Evolutionary conservation across 2,113 vertebrate genomes (phyloP).

Genomic region (Apus apus): DNA sequence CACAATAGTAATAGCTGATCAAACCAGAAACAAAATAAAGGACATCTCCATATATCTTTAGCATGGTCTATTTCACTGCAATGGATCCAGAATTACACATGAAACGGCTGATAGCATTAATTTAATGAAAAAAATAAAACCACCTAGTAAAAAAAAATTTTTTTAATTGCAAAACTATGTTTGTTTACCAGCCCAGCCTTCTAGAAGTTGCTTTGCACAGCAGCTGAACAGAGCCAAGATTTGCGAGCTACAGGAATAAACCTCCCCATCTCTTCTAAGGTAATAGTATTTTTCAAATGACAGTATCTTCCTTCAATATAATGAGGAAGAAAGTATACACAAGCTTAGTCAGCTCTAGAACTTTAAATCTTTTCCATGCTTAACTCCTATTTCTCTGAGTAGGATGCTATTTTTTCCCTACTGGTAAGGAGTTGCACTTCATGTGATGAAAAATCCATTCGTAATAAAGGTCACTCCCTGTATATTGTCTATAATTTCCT

Average conservation of each 20-base stretch:
- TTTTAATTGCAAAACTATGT: background rate
- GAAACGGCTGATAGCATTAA: background rate
- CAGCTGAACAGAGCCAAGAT: background rate
- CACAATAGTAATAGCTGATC: background rate
- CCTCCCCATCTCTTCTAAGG: background rate
- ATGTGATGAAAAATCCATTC: background rate
- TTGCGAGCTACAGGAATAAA: background rate
- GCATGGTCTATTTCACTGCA: background rate
- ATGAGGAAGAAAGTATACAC: background rate
- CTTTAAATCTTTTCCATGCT: background rate
- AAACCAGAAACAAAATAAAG: background rate
- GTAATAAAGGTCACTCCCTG: background rate
- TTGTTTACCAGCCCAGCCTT: background rate
- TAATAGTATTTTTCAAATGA: background rate
- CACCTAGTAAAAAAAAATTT: background rate
- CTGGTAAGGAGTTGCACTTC: background rate
- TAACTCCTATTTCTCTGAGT: background rate
- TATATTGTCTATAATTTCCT: background rate
- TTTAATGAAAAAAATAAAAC: background rate
- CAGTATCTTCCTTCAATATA: background rate
- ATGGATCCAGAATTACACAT: background rate
- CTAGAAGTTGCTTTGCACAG: background rate
- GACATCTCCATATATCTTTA: background rate
- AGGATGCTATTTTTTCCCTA: background rate
- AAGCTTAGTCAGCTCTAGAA: background rate